Evolutionary conservation across 2,888 invertebrate genomes (phyloP), one percentile per base, ranked within the genome.

Genomic region (Autographa pulchrina): DNA sequence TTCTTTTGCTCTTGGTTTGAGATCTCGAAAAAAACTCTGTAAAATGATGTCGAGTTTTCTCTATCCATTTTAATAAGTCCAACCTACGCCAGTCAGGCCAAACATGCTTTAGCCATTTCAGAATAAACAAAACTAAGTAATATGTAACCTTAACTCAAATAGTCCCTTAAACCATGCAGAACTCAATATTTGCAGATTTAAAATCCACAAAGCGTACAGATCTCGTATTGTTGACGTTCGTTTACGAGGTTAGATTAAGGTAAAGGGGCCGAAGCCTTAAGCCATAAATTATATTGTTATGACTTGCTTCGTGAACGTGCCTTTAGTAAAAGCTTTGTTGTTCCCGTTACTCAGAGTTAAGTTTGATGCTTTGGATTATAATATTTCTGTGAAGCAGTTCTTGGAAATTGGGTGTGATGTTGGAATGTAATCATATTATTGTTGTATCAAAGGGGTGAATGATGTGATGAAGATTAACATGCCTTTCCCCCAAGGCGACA

Each of bases 271-370:
- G 75, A 80, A 76, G 77, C 80, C 80, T 69, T 48, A 63, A 75
- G 78, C 67, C 60, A 80, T 88, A 85, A 88, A 85, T 82, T 82
- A 83, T 64, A 82, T 81, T 87, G 83, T 88, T 88, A 88, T 88
- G 83, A 83, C 85, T 84, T 77, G 75, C 80, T 84, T 75, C 63
- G 84, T 80, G 72, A 88, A 87, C 77, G 74, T 72, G 75, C 70
- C 71, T 77, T 75, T 72, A 82, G 81, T 84, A 84, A 77, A 78
- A 72, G 70, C 76, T 78, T 71, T 69, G 74, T 66, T 68, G 18
- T 71, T 74, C 31, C 32, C 58, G 68, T 68, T 82, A 68, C 8
- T 58, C 70, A 32, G 61, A 41, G 70, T 74, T 31, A n/a, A 13
- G 14, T 75, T 76, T 52, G 62, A 60, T 68, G 16, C 67, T 71